These are phyloP conservation scores for Butorides virescens DNA, from an alignment of 2,113 vertebrate species.

Conservation along the genomic window DNA sequence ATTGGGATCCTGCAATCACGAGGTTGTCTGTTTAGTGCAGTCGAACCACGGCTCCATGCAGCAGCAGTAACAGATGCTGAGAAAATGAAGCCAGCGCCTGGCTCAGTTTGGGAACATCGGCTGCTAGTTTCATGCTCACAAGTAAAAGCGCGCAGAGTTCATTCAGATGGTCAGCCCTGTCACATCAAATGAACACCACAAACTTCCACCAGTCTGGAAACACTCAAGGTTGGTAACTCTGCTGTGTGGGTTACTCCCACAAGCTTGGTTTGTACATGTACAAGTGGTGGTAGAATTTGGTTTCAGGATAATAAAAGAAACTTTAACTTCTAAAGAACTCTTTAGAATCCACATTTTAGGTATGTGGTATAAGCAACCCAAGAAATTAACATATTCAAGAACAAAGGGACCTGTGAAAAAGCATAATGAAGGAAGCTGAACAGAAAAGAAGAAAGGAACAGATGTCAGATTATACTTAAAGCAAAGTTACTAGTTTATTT, in stretches of 20 bases:
- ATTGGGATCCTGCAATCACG: neutral
- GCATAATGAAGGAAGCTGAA: conserved; percentile 19
- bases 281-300: neutral
- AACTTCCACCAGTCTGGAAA: neutral
- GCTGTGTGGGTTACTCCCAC: neutral
- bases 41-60: neutral
- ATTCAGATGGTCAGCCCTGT: neutral
- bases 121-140: neutral
- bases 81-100: neutral
- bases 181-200: neutral
- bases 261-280: neutral
- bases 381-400: conserved; percentile 35
- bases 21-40: no score
- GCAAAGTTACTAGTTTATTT: conserved; percentile 40
- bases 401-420: conserved; percentile 45
- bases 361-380: neutral
- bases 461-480: conserved; percentile 50
- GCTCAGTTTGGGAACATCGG: neutral
- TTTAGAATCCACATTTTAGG: neutral
- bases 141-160: neutral
- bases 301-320: neutral
- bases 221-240: neutral
- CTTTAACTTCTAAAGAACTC: neutral
- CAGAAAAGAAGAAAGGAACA: conserved; percentile 46
- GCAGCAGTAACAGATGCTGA: neutral